Evolutionary conservation across 2,888 invertebrate genomes (phyloP).

Genomic region (Epirrhoe tristata): DNA sequence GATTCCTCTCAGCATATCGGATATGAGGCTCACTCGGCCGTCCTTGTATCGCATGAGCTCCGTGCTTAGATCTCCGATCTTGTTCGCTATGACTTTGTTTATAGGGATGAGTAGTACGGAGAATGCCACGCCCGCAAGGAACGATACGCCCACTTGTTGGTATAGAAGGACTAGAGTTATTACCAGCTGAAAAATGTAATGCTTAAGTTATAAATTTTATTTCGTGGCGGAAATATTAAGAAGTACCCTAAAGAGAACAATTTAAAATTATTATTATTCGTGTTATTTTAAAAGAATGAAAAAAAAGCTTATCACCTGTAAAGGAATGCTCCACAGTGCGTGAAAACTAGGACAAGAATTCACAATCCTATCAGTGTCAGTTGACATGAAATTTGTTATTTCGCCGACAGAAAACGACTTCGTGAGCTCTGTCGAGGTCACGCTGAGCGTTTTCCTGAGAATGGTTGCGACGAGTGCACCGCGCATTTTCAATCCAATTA

Average conservation of each 20-base stretch:
- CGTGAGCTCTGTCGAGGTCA: constrained; percentile 77
- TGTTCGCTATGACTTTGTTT: constrained; percentile 94
- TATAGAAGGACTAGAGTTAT: constrained; percentile 94
- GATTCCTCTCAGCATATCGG: constrained; percentile 95
- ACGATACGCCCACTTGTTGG: constrained; percentile 95
- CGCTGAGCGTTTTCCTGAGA: constrained; percentile 85
- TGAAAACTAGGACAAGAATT: constrained; percentile 99
- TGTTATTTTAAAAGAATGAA: neutral
- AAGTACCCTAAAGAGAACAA: neutral
- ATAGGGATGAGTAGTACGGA: constrained; percentile 95
- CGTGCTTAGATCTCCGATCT: constrained; percentile 94
- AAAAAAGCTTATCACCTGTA: constrained; percentile 86
- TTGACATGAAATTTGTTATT: constrained; percentile 98
- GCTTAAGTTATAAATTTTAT: neutral
- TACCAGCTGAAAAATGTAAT: constrained; percentile 84
- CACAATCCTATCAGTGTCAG: constrained; percentile 97
- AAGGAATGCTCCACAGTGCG: constrained; percentile 97
- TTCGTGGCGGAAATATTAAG: neutral
- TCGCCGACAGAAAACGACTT: constrained; percentile 89
- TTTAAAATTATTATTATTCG: neutral
- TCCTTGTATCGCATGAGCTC: constrained; percentile 97
- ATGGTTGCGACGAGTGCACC: constrained; percentile 92
- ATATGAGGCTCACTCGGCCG: constrained; percentile 93
- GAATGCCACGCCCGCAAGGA: constrained; percentile 95
- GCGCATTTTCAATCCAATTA: constrained; percentile 94